Evolutionary conservation across 2,797 vertebrate genomes (phyloP).

Genomic region (Sebastes iracundus): DNA sequence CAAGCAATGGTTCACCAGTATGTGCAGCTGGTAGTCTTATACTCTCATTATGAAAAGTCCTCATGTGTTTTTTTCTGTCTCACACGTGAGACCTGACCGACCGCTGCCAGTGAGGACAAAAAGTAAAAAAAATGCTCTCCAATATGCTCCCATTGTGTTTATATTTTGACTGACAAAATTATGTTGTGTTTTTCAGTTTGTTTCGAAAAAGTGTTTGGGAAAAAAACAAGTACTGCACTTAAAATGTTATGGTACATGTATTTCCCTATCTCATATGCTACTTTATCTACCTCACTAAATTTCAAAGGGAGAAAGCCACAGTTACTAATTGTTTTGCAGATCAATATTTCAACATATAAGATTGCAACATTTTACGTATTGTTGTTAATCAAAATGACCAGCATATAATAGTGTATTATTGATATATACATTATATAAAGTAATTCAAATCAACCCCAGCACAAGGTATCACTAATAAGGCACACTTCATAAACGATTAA

Average conservation of each 20-base stretch:
- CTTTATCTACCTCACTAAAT: not conserved
- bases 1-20: constrained; percentile 9
- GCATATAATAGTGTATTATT: not conserved
- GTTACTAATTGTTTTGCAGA: not conserved
- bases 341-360: not conserved
- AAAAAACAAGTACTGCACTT: not conserved
- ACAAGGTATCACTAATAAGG: not conserved
- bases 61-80: not conserved
- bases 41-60: constrained; percentile 10
- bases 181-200: not conserved
- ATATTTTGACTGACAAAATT: not conserved
- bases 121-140: not conserved
- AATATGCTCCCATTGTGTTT: no score
- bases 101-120: not conserved
- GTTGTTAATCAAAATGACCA: not conserved
- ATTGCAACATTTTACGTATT: not conserved
- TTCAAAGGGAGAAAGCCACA: not conserved
- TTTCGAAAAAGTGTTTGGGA: not conserved
- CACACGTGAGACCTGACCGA: not conserved
- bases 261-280: not conserved
- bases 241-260: not conserved
- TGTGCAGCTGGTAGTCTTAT: not conserved
- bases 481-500: not conserved
- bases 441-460: not conserved
- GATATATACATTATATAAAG: not conserved